Evolutionary conservation across 2,888 invertebrate species (phyloP).

Genomic region (Pandemis heparana): DNA sequence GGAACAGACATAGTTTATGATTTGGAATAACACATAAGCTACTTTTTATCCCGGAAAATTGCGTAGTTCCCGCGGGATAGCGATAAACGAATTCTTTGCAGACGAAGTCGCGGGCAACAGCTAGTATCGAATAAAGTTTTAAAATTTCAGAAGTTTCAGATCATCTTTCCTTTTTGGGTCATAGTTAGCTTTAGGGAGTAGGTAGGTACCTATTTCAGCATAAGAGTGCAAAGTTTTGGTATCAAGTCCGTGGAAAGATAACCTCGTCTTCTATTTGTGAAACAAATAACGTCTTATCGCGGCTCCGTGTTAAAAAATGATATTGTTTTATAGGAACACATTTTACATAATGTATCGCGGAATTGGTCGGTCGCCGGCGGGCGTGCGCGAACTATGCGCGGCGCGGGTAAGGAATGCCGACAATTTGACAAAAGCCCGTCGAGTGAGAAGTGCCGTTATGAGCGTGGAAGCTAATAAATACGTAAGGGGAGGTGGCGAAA

Average conservation of each 20-base stretch:
- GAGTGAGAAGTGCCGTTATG: conserved; percentile 77
- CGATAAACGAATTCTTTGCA: too few relatives aligned
- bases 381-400: conserved; percentile 70
- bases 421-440: conserved; percentile 76
- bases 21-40: too few relatives aligned
- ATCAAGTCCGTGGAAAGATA: neutral
- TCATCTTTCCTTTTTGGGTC: neutral
- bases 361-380: conserved; percentile 63
- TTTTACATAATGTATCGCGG: conserved; percentile 67
- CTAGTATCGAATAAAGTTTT: neutral
- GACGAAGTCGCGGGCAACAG: too few relatives aligned
- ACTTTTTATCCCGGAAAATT: too few relatives aligned
- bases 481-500: conserved; percentile 68
- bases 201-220: neutral
- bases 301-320: conserved; percentile 14
- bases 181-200: too few relatives aligned
- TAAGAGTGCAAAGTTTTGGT: neutral
- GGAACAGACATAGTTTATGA: too few relatives aligned
- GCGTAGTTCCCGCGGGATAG: too few relatives aligned
- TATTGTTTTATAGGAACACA: conserved; percentile 24
- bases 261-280: neutral
- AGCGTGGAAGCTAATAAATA: conserved; percentile 79
- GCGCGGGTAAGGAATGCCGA: conserved; percentile 71
- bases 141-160: neutral
- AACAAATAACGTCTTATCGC: conserved; percentile 11